Evolutionary conservation across 2,797 vertebrate species (phyloP), one percentile per base, ranked within the genome.

Genomic region (Alca torda): DNA sequence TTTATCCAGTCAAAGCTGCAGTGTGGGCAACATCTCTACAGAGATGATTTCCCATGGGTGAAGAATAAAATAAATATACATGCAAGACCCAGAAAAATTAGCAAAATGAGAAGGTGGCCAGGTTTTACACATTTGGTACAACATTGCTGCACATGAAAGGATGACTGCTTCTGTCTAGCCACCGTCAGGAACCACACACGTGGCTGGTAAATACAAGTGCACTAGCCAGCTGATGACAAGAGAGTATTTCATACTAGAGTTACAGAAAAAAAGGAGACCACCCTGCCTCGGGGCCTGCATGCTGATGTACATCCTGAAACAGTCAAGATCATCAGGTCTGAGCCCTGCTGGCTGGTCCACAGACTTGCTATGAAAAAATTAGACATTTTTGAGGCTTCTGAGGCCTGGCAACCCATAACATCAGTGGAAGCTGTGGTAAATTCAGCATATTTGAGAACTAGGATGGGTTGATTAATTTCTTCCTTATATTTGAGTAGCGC

Each of bases 351-450:
- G 39, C 33, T 67, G 78, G 65, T 23, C 64, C 84, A 83, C 68
- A 63, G 30, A 51, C 33, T 56, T 69, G 57, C 37, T 85, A 20
- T 46, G 65, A 94, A 87, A 94, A 95, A 87, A 68, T 19, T 8
- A 65, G 24, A 84, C 57, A 91, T 94, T 95, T 92, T 93, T 95
- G 94, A 96, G 94, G 90, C 45, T 93, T 95, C 75, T 86, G 87
- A 92, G 93, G 84, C 68, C 89, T 95, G 84, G 75, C 33, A 92
- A 72, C 64, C 48, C 33, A 10, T 80, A 87, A 50, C 30, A 86
- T 78, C 75, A 61, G 39, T 73, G 75, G 69, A 94, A 92, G 48
- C 24, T 63, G 78, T 84, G 92, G 81, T 64, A 87, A 89, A 78
- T n/a, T 87, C 65, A 69, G 63, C 23, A 13, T 87, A 51, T 85